Conservation (phyloP, 1,140 invertebrate genomes). For the Bombus terrestris region DNA sequence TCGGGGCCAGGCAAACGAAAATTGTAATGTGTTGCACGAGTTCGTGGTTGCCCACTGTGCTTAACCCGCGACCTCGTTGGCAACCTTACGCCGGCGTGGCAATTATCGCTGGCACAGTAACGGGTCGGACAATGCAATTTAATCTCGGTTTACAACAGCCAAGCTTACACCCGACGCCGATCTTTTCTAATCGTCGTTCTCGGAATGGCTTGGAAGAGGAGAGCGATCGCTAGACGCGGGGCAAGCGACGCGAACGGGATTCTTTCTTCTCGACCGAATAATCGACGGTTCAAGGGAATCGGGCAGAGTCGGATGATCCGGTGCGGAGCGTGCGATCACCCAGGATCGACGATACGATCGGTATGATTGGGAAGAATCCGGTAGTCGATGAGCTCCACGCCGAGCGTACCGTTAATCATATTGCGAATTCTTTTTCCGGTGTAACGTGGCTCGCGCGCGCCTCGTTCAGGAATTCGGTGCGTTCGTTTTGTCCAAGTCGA, state of each 20-base stretch:
- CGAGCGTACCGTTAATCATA: slow-evolving; percentile 53
- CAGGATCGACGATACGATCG: slow-evolving; percentile 46
- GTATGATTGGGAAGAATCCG: slow-evolving; percentile 57
- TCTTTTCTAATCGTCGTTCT: slow-evolving; percentile 53
- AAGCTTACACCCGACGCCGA: slow-evolving; percentile 37
- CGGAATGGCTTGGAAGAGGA: background rate
- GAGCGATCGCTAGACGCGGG: background rate
- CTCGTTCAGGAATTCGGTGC: slow-evolving; percentile 37
- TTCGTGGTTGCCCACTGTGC: background rate
- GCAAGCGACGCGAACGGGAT: background rate
- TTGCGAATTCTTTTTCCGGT: background rate
- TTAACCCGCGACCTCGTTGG: slow-evolving; percentile 35
- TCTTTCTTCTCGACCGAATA: slow-evolving; percentile 19
- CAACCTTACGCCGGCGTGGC: slow-evolving; percentile 24
- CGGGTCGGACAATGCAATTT: slow-evolving; percentile 53
- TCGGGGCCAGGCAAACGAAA: slow-evolving; percentile 10
- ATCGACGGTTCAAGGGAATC: slow-evolving; percentile 4
- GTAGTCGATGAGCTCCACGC: slow-evolving; percentile 9
- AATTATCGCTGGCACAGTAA: slow-evolving; percentile 50
- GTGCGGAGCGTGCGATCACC: background rate
- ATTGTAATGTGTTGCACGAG: slow-evolving; percentile 42
- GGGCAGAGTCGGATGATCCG: background rate
- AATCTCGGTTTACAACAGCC: slow-evolving; percentile 39
- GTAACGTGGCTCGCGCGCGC: background rate
- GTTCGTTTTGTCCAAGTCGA: background rate